Percentiles rank a stretch among this genome's conserved stretches.
These are phyloP conservation scores for Petrolisthes manimaculis DNA, from an alignment of 2,888 invertebrate species.

Conservation along the genomic window DNA sequence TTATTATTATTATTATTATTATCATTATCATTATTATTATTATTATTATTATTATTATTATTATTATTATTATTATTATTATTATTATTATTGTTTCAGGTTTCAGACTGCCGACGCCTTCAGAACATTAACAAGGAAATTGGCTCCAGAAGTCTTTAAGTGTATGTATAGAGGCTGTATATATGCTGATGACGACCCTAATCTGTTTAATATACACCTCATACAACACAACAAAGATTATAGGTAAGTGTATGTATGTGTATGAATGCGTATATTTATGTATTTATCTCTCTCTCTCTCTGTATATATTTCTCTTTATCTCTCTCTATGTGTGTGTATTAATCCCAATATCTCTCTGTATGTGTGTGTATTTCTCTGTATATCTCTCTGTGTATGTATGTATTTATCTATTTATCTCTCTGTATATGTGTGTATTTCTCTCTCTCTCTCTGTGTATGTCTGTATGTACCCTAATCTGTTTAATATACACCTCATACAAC, in stretches of 20 bases:
- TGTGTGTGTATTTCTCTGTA: no score
- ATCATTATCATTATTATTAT: no score
- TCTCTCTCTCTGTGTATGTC: neutral
- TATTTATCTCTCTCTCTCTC: neutral
- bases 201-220: conserved; percentile 45
- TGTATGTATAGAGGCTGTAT: conserved; percentile 61
- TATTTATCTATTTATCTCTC: neutral
- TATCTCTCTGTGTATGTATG: neutral
- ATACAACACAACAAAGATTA: conserved; percentile 29
- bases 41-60: no score
- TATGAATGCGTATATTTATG: neutral
- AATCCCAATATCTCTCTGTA: no score
- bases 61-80: no score
- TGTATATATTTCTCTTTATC: conserved; percentile 4
- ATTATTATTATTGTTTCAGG: no score
- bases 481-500: no score
- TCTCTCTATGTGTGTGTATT: no score
- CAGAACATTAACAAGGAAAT: conserved; percentile 47
- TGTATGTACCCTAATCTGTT: no score
- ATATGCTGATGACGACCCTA: conserved; percentile 51
- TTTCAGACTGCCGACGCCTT: conserved; percentile 53
- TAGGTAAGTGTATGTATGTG: conserved; percentile 31
- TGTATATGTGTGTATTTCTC: conserved; percentile 2
- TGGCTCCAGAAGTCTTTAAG: conserved; percentile 63
- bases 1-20: no score